Percentiles rank a stretch among this genome's conserved stretches.
Evolutionary conservation across 2,888 invertebrate genomes (phyloP).

Genomic region (Notocelia uddmanniana): DNA sequence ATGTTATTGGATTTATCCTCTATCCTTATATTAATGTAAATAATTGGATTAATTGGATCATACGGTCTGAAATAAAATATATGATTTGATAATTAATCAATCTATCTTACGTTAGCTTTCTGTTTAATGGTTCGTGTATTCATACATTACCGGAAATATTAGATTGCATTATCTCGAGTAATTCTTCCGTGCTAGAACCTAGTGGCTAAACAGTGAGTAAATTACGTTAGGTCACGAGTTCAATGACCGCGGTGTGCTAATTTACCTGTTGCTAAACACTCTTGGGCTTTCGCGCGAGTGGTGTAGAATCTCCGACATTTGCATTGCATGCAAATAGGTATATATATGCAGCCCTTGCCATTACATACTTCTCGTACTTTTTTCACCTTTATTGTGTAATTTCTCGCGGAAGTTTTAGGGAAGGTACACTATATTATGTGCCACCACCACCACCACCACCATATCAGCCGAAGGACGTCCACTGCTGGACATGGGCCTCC

Average conservation of each 20-base stretch:
- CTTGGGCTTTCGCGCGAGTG: conserved; percentile 5
- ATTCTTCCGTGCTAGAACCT: conserved; percentile 6
- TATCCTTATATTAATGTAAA: background rate
- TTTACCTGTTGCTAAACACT: conserved; percentile 31
- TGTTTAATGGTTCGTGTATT: background rate
- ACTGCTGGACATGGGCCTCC: too few relatives aligned
- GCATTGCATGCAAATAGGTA: conserved; percentile 3
- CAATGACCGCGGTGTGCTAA: conserved; percentile 38
- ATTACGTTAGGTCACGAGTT: conserved; percentile 19
- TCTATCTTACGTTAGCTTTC: background rate
- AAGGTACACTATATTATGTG: background rate
- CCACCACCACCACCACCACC: too few relatives aligned
- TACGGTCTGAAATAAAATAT: too few relatives aligned
- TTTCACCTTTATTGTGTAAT: background rate
- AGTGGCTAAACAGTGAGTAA: background rate
- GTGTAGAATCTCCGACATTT: background rate
- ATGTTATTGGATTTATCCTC: background rate
- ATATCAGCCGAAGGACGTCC: too few relatives aligned
- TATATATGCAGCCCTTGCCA: background rate
- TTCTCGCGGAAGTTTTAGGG: background rate
- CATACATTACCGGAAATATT: background rate
- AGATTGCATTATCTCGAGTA: background rate
- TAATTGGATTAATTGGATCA: background rate
- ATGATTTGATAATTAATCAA: background rate
- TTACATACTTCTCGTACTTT: background rate